Conservation (phyloP, 2,888 invertebrate genomes). For the Meta bourneti region DNA sequence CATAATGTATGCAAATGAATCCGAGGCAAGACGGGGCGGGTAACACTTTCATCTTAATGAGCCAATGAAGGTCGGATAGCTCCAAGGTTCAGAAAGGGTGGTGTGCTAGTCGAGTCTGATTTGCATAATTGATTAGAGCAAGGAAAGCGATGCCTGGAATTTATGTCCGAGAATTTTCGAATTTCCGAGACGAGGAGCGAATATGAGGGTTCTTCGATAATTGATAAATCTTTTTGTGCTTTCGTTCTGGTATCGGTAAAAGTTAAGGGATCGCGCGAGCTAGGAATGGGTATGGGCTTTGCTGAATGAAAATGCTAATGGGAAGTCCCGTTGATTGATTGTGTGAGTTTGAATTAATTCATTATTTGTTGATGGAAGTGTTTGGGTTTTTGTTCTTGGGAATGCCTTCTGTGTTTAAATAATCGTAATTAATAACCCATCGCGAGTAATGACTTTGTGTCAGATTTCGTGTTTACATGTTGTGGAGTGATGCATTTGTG, state of each 20-base stretch:
- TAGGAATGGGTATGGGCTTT: not conserved
- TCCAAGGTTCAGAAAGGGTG: not conserved
- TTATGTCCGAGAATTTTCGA: slow-evolving; percentile 54
- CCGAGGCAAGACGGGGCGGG: not conserved
- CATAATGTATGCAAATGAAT: slow-evolving; percentile 64
- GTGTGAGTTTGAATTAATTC: not conserved
- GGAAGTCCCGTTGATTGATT: not conserved
- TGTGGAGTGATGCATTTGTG: too few species aligned
- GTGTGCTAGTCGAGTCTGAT: not conserved
- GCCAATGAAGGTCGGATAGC: slow-evolving; percentile 43
- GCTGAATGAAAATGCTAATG: not conserved
- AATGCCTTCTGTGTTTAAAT: too few species aligned
- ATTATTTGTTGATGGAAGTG: not conserved
- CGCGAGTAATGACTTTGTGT: too few species aligned
- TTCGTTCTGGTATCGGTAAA: slow-evolving; percentile 16
- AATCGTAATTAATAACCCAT: too few species aligned
- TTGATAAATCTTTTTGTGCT: slow-evolving; percentile 26
- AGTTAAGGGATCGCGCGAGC: slow-evolving; percentile 1
- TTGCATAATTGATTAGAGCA: slow-evolving; percentile 58
- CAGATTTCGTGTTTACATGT: too few species aligned
- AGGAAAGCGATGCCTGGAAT: slow-evolving; percentile 56
- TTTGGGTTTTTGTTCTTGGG: too few species aligned
- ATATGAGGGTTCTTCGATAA: slow-evolving; percentile 29
- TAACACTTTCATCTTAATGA: slow-evolving; percentile 61
- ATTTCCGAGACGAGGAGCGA: slow-evolving; percentile 11